Evolutionary conservation across 2,888 invertebrate species (phyloP), one percentile per base, ranked within the genome.

Genomic region (Idaea dimidiata): DNA sequence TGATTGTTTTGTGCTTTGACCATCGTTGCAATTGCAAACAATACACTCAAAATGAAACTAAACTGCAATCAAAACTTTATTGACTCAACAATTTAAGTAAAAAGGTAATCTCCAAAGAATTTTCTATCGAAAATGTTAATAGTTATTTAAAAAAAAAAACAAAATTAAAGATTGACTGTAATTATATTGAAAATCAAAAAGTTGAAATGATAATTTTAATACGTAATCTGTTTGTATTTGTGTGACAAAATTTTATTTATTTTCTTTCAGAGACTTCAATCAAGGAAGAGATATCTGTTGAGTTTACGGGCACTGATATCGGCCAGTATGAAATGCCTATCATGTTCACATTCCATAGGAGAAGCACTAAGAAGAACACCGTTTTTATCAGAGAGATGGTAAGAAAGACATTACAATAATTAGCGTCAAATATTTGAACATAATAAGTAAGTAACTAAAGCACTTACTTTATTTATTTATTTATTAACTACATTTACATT

Each of bases 261-360:
- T 24, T 24, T 24, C 24, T 56, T 56, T 64, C 75, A 92, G 91
- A 90, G 73, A 70, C 75, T 6, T 66, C 75, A 10, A 71, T 86
- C 43, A 67, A 72, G 17, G 70, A 78, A 14, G 76, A 79, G 53
- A 69, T 86, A 53, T 74, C 68, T 7, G 83, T 90, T 14, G 66
- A 62, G 43, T 84, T 82, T 54, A 59, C 61, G 6, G 72, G 79
- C 6, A 59, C 68, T 14, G 82, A 85, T 17, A 81, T 90, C 59
- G 91, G 91, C 3, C 86, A 85, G 61, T 90, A 82, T 68, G 89
- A 89, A 75, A 91, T 93, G 82, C 91, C 93, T 0, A 78, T 93
- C 6, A 82, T 88, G 75, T 91, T 93, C 65, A 86, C 87, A 43
- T 88, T 93, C 68, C 76, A 83, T 68, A 81, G 80, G 55, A 67